Evolutionary conservation across 2,888 invertebrate species (phyloP).

Genomic region (Calliopum simillimum): DNA sequence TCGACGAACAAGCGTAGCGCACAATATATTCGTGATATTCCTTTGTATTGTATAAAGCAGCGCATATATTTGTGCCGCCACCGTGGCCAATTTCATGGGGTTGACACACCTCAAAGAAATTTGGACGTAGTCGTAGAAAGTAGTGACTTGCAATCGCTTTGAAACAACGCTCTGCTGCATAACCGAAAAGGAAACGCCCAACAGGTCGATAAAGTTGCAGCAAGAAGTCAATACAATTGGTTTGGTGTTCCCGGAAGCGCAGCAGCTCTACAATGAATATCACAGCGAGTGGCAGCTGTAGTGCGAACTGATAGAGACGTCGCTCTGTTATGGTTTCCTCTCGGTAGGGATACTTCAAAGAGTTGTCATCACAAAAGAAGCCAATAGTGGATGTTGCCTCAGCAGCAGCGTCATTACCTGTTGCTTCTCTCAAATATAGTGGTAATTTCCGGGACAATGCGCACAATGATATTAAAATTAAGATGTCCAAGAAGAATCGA

Average conservation of each 20-base stretch:
- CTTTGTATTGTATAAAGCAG: not conserved
- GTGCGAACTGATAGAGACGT: conserved; percentile 37
- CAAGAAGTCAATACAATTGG: not conserved
- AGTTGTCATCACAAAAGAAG: conserved; percentile 52
- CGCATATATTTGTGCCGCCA: conserved; percentile 41
- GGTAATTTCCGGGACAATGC: conserved; percentile 14
- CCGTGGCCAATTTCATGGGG: conserved; percentile 46
- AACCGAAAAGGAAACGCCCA: conserved; percentile 51
- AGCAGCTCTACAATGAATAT: conserved; percentile 43
- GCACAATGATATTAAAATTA: conserved; percentile 9
- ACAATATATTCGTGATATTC: not conserved
- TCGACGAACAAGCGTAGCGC: not conserved
- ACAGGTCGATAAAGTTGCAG: conserved; percentile 46
- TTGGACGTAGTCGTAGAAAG: conserved; percentile 52
- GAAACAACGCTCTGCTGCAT: conserved; percentile 40
- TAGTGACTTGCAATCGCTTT: conserved; percentile 49
- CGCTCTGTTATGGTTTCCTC: conserved; percentile 45
- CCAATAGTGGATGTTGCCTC: conserved; percentile 35
- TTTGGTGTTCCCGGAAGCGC: not conserved
- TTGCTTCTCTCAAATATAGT: not conserved
- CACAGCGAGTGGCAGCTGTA: conserved; percentile 45
- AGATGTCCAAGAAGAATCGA: conserved; percentile 18
- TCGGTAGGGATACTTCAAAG: conserved; percentile 52
- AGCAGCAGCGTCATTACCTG: too few relatives aligned
- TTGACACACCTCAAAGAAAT: conserved; percentile 51